Percentiles rank a stretch among this genome's conserved stretches.
phyloP scores from a whole-genome alignment of 1,140 invertebrate species.

The Gonioctena quinquepunctata region DNA sequence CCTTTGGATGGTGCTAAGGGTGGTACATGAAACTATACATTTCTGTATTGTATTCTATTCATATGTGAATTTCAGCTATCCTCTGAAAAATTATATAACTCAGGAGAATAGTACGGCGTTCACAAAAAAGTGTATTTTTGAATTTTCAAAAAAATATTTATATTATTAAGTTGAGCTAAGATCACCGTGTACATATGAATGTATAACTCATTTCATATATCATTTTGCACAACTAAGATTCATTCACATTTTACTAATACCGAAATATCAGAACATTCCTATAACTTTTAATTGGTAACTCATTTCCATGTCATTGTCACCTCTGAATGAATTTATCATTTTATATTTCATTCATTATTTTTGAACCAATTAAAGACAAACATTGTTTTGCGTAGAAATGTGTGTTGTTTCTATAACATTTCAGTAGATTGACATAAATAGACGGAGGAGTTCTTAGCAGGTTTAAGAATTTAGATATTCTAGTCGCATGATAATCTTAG shows the following conservation, averaged over 20 bases:
- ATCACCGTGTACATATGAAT: constrained; percentile 19
- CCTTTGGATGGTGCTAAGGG: no score
- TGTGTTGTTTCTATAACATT: not conserved
- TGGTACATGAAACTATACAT: no score
- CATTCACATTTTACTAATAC: constrained; percentile 30
- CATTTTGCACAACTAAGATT: constrained; percentile 17
- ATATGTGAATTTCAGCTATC: no score
- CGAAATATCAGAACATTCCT: not conserved
- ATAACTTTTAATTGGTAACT: constrained; percentile 3
- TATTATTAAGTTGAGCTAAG: constrained; percentile 10
- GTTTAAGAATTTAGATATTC: no score
- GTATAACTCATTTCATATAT: constrained; percentile 15
- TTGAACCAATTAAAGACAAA: no score
- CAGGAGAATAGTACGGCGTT: no score
- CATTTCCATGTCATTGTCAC: constrained; percentile 28
- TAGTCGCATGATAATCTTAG: no score
- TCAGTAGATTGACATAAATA: not conserved
- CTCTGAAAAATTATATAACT: not conserved
- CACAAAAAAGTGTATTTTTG: no score
- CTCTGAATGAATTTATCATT: constrained; percentile 8
- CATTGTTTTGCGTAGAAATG: no score
- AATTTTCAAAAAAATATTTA: not conserved
- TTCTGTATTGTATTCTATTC: no score
- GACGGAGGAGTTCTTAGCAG: no score
- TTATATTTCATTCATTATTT: not conserved